Base-by-base conservation (phyloP, 2,113 vertebrate genomes). In the Myotis lucifugus region DNA sequence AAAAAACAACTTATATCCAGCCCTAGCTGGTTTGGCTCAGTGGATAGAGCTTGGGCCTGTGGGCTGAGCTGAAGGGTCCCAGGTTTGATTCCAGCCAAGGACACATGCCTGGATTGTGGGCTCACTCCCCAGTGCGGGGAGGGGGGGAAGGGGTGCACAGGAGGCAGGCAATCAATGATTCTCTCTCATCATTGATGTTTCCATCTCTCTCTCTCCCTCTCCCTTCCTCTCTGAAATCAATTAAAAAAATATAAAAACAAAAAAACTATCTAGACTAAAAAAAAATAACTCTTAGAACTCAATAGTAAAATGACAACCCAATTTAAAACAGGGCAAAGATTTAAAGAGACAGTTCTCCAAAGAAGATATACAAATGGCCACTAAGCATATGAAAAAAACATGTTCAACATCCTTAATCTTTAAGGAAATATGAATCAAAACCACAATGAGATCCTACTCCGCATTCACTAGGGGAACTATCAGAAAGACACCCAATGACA, bases 351-450 rank as follows among this genome's bases (percentile, higher is more conserved):
- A 77, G 66, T n/a, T 85, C 67, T 69, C 48, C 52, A 78, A 82
- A 46, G 25, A 64, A 77, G 34, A 48, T 32, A 70, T 2, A 83
- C 8, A 48, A 77, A 72, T 78, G 54, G 2, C 61, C 32, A 72
- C 81, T 73, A 83, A 54, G 9, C 25, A 59, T 4, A 61, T 46
- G 32, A 77, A 70, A 91, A 90, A 70, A 91, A 88, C 69, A 64
- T 34, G 54, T 1, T 52, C 42, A 15, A 52, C 10, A 66, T 64
- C 18, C 56, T 91, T 27, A 69, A 37, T 78, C 59, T 42, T 34
- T 88, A 84, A 61, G 29, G 18, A 82, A 90, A 77, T 59, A 10
- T 42, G 82, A 84, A 92, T 37, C 25, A 64, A 93, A 94, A 50
- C 8, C 61, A 78, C 52, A 69, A 10, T 18, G 48, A 85, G n/a